Evolutionary conservation across 2,888 invertebrate species (phyloP).

Genomic region (Xestia ashworthii): DNA sequence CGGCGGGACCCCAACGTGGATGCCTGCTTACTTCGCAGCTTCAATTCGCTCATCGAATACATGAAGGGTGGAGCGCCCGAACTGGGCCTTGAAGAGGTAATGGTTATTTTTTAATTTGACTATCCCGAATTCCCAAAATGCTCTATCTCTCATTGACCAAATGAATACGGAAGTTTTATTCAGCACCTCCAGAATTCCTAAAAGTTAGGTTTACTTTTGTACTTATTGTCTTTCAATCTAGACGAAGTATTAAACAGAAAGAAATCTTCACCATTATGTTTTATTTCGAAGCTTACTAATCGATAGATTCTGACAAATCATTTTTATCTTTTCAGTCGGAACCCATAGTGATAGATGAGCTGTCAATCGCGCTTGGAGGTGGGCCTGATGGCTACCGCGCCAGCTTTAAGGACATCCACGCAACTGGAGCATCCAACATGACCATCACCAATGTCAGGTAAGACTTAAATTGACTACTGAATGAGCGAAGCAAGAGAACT

Average conservation of each 20-base stretch:
- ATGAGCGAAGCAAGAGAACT: not conserved
- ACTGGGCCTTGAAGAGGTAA: slow-evolving; percentile 92
- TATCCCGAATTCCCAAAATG: not conserved
- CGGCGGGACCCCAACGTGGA: slow-evolving; percentile 93
- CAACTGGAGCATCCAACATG: slow-evolving; percentile 95
- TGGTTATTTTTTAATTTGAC: not conserved
- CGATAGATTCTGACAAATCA: slow-evolving; percentile 16
- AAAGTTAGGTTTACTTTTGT: not conserved
- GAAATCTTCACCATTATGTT: not conserved
- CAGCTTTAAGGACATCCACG: slow-evolving; percentile 94
- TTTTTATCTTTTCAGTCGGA: slow-evolving; percentile 91
- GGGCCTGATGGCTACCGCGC: slow-evolving; percentile 96
- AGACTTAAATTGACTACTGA: slow-evolving; percentile 58
- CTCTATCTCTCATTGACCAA: not conserved
- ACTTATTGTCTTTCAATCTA: not conserved
- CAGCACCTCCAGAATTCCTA: not conserved
- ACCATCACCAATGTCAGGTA: slow-evolving; percentile 95
- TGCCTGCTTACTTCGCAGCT: slow-evolving; percentile 93
- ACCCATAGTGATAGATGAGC: slow-evolving; percentile 95
- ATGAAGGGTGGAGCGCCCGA: slow-evolving; percentile 94
- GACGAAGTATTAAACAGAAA: not conserved
- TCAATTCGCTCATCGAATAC: slow-evolving; percentile 93
- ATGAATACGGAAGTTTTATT: not conserved
- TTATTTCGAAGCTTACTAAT: not conserved
- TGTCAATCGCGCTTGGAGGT: slow-evolving; percentile 94